Percentiles rank a stretch among this genome's conserved stretches.
These are phyloP conservation scores for Ranitomeya variabilis DNA, from an alignment of 2,113 vertebrate genomes.

Conservation along the genomic window DNA sequence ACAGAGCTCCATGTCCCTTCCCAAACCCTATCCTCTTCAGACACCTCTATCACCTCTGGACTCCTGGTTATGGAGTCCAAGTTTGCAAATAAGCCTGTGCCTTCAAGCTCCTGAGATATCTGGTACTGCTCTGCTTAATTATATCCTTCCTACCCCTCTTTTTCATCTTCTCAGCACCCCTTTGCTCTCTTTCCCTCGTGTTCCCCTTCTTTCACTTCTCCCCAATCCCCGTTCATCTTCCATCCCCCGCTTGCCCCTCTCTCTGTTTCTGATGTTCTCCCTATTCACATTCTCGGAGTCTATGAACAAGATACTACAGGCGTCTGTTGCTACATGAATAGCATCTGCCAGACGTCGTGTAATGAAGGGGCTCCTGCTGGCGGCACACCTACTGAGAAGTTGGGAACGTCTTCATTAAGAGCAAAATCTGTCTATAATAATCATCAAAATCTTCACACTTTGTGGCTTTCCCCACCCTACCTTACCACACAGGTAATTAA, in stretches of 20 bases:
- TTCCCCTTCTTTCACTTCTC: not conserved
- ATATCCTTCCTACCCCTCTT: no score
- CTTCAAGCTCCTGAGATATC: no score
- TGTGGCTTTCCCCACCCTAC: not conserved
- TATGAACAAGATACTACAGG: not conserved
- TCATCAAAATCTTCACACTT: not conserved
- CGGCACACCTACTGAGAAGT: not conserved
- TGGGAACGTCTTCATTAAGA: conserved; percentile 43
- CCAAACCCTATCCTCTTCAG: no score
- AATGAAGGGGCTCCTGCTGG: not conserved
- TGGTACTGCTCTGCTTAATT: no score
- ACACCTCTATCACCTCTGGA: no score
- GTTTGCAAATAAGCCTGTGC: no score
- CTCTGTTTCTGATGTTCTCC: not conserved
- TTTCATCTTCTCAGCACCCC: not conserved
- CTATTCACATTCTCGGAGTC: not conserved
- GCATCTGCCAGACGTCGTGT: not conserved
- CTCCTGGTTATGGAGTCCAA: no score
- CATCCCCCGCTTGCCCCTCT: no score
- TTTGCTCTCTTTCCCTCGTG: not conserved
- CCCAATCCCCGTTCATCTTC: not conserved
- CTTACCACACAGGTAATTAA: conserved; percentile 13
- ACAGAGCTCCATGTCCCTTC: no score
- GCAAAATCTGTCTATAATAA: not conserved
- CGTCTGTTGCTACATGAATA: not conserved